These are phyloP conservation scores for Meteorus sp. DNA, from an alignment of 1,140 invertebrate genomes.

Conservation along the genomic window DNA sequence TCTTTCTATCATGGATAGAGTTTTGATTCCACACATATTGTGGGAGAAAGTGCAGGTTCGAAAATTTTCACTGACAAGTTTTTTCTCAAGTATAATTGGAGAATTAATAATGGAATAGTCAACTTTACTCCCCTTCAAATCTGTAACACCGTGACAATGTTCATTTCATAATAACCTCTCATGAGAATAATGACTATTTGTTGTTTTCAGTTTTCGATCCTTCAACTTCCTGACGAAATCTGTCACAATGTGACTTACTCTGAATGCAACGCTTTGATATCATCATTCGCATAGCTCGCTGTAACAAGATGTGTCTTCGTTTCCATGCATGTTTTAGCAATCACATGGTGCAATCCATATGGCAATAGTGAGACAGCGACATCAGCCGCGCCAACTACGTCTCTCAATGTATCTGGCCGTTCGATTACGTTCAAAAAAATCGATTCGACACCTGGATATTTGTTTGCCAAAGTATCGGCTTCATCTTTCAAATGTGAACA, in stretches of 20 bases:
- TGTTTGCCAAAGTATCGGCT: slow-evolving; percentile 76
- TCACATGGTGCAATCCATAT: slow-evolving; percentile 82
- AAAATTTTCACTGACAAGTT: no score
- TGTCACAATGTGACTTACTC: slow-evolving; percentile 68
- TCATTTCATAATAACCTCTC: no score
- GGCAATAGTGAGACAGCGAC: slow-evolving; percentile 91
- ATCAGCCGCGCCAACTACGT: slow-evolving; percentile 76
- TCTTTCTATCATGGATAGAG: no score
- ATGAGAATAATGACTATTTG: no score
- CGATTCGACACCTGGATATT: slow-evolving; percentile 78
- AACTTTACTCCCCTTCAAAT: no score
- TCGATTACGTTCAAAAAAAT: slow-evolving; percentile 81
- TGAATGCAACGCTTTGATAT: slow-evolving; percentile 79
- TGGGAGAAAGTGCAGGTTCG: no score
- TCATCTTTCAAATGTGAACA: slow-evolving; percentile 88
- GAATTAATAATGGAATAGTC: background rate
- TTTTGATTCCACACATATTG: no score
- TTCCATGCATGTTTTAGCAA: slow-evolving; percentile 86
- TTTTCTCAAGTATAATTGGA: no score
- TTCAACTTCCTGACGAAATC: no score
- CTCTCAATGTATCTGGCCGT: slow-evolving; percentile 69
- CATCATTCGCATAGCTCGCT: slow-evolving; percentile 88
- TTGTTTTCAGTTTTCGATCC: no score
- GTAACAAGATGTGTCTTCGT: slow-evolving; percentile 92
- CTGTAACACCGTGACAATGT: no score